Conservation (phyloP, 1,140 invertebrate genomes). For the Acromyrmex echinatior region DNA sequence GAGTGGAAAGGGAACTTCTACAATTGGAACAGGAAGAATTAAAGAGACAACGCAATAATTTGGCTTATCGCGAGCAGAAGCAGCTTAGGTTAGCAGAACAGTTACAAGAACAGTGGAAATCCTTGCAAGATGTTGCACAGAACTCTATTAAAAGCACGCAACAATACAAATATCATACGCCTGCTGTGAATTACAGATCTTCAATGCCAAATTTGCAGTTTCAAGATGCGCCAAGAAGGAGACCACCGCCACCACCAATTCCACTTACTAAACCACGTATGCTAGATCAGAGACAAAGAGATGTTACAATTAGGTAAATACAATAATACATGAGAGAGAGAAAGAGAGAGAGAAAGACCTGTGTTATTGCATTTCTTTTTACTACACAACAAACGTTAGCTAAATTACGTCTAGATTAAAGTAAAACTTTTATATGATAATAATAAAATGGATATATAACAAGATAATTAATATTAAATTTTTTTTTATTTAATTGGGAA, state of each 20-base stretch:
- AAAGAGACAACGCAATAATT: slow-evolving; percentile 91
- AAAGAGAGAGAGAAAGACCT: too few species aligned
- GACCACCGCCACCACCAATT: slow-evolving; percentile 85
- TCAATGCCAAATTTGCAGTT: slow-evolving; percentile 90
- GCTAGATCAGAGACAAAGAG: slow-evolving; percentile 84
- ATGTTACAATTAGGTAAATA: slow-evolving; percentile 85
- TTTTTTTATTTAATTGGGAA: slow-evolving; percentile 63
- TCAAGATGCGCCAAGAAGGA: slow-evolving; percentile 82
- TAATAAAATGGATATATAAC: not conserved
- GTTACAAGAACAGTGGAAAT: slow-evolving; percentile 85
- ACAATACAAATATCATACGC: slow-evolving; percentile 77
- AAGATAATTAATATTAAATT: not conserved
- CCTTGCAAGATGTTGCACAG: slow-evolving; percentile 83
- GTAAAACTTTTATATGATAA: not conserved
- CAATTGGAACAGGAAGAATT: slow-evolving; percentile 92
- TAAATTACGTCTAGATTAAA: slow-evolving; percentile 32
- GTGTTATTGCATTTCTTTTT: not conserved
- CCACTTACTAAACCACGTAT: slow-evolving; percentile 86
- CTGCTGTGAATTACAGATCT: slow-evolving; percentile 88
- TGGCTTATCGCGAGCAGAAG: slow-evolving; percentile 88
- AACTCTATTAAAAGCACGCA: slow-evolving; percentile 71
- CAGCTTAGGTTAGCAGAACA: slow-evolving; percentile 83
- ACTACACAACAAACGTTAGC: not conserved
- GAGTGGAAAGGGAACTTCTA: slow-evolving; percentile 91
- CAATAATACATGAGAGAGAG: not conserved